A percentile compares a stretch with the other conserved stretches of the same genome.
phyloP scores from a whole-genome alignment of 2,888 invertebrate genomes.

The Papilio gigon region DNA sequence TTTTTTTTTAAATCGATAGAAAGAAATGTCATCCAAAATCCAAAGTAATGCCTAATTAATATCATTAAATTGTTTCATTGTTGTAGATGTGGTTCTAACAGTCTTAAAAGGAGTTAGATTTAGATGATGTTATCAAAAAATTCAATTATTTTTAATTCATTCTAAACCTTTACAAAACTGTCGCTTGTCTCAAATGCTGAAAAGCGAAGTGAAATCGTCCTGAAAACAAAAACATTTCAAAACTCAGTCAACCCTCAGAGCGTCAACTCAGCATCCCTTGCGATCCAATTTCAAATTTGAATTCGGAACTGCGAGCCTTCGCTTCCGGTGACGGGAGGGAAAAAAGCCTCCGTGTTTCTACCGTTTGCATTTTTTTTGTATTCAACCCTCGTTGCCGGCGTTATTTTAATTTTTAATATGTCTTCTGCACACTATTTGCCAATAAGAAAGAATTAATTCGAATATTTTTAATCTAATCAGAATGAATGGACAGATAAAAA shows the following conservation, averaged over 20 bases:
- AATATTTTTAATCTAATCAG: neutral
- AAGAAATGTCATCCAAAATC: no score
- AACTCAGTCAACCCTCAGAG: constrained; percentile 40
- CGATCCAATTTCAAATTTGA: constrained; percentile 65
- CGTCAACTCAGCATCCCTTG: constrained; percentile 52
- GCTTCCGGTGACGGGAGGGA: constrained; percentile 48
- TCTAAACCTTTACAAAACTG: neutral
- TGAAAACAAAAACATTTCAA: constrained; percentile 32
- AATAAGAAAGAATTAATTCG: neutral
- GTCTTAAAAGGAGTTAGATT: no score
- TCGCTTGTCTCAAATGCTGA: neutral
- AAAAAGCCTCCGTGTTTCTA: constrained; percentile 42
- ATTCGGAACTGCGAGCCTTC: constrained; percentile 52
- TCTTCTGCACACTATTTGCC: neutral
- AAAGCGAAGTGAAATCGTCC: constrained; percentile 32
- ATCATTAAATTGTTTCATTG: no score
- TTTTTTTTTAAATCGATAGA: no score
- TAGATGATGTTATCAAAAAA: no score
- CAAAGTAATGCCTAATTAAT: no score
- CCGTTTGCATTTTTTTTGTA: constrained; percentile 48
- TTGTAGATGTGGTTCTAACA: no score
- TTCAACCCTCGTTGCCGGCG: constrained; percentile 46
- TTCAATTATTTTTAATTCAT: neutral
- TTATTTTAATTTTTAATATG: constrained; percentile 48
- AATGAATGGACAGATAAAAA: neutral